These are phyloP conservation scores for Aphodius sticticus DNA, from an alignment of 2,888 invertebrate species.

Conservation along the genomic window DNA sequence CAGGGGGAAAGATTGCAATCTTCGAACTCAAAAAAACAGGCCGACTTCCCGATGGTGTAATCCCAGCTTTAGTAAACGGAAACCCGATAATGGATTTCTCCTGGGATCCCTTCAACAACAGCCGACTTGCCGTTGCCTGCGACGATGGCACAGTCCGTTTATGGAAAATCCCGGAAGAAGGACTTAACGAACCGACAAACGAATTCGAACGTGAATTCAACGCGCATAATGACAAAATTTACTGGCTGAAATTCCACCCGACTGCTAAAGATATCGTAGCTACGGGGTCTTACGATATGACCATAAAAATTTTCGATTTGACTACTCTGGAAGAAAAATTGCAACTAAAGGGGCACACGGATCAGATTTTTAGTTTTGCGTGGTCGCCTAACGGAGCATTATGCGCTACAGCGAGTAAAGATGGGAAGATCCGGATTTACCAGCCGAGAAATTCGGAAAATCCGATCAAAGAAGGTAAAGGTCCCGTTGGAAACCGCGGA, in stretches of 20 bases:
- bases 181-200: constrained; percentile 81
- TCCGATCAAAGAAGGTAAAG: constrained; percentile 79
- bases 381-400: constrained; percentile 93
- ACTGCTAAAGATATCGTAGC: constrained; percentile 85
- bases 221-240: constrained; percentile 91
- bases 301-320: constrained; percentile 88
- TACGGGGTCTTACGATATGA: constrained; percentile 90
- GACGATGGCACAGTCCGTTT: constrained; percentile 76
- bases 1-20: constrained; percentile 89
- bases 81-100: constrained; percentile 90
- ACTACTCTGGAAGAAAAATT: constrained; percentile 69
- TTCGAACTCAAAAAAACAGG: constrained; percentile 82
- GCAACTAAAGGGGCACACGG: constrained; percentile 77
- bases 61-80: constrained; percentile 89
- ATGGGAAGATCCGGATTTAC: constrained; percentile 82
- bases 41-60: constrained; percentile 80
- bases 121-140: constrained; percentile 84
- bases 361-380: constrained; percentile 89
- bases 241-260: constrained; percentile 91
- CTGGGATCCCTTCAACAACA: constrained; percentile 91
- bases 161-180: constrained; percentile 56
- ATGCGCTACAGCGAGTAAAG: constrained; percentile 89
- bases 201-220: constrained; percentile 72
- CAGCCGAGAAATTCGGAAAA: constrained; percentile 75
- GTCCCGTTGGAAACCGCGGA: constrained; percentile 88